Percentiles rank a stretch among this genome's conserved stretches.
Evolutionary conservation across 2,797 vertebrate genomes (phyloP).

Genomic region (Alca torda): DNA sequence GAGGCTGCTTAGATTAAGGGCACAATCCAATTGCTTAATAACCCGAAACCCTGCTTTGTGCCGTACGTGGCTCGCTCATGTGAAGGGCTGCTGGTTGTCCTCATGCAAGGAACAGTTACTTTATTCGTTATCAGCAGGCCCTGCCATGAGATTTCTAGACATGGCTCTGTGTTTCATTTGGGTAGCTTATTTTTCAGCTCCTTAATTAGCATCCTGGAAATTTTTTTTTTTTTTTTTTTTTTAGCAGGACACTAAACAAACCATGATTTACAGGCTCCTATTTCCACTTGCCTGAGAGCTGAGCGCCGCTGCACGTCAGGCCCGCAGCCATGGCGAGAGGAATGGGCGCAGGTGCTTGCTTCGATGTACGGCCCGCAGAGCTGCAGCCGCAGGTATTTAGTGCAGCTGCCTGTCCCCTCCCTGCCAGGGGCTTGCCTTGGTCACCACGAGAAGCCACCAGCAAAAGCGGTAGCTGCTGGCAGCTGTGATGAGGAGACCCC

Average conservation of each 20-base stretch:
- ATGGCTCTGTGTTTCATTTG: neutral
- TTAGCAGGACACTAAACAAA: neutral
- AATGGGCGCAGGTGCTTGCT: neutral
- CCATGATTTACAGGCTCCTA: neutral
- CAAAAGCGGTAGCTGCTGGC: neutral
- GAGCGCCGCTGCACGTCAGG: neutral
- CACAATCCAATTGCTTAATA: constrained; percentile 36
- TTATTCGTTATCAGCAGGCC: neutral
- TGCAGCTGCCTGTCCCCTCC: neutral
- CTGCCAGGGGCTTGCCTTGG: neutral
- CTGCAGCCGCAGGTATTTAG: neutral
- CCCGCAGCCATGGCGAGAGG: neutral
- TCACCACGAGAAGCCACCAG: neutral
- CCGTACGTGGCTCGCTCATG: neutral
- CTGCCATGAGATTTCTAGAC: neutral
- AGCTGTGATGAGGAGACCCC: neutral
- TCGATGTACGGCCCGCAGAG: neutral
- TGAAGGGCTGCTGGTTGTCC: neutral
- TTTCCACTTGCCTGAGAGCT: neutral
- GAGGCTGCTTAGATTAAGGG: constrained; percentile 39
- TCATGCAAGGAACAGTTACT: neutral
- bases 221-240: neutral
- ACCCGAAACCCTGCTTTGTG: neutral
- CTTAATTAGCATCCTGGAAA: neutral
- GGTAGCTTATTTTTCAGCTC: neutral